Percentiles rank a stretch among this genome's conserved stretches.
Conservation (phyloP, 2,888 invertebrate genomes). For the Aplocera efformata region DNA sequence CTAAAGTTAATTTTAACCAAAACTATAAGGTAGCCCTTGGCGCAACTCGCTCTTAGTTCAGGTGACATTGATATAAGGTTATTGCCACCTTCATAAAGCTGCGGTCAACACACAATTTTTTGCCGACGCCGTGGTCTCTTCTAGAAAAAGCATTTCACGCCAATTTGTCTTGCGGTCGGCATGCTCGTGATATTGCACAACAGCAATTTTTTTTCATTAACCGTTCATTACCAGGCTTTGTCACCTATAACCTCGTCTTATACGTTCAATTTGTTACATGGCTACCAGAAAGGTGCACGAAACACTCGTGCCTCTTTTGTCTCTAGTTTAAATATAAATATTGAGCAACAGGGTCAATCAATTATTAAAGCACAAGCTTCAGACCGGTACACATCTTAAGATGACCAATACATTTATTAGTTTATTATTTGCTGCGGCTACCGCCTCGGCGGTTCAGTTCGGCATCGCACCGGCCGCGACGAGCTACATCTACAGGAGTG, state of each 20-base stretch:
- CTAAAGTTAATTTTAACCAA: no score
- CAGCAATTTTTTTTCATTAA: slow-evolving; percentile 52
- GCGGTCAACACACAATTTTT: slow-evolving; percentile 15
- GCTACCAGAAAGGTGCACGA: slow-evolving; percentile 60
- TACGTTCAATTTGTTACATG: slow-evolving; percentile 73
- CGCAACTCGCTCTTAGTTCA: not conserved
- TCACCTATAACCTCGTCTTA: slow-evolving; percentile 74
- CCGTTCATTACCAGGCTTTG: slow-evolving; percentile 56
- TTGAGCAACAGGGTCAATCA: slow-evolving; percentile 67
- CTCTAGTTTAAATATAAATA: slow-evolving; percentile 71
- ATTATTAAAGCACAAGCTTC: slow-evolving; percentile 63
- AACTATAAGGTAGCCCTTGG: no score
- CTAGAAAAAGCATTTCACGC: slow-evolving; percentile 54
- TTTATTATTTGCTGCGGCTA: slow-evolving; percentile 47
- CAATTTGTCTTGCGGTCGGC: slow-evolving; percentile 49
- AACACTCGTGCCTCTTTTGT: slow-evolving; percentile 67
- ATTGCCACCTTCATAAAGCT: slow-evolving; percentile 2
- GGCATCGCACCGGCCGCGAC: slow-evolving; percentile 69
- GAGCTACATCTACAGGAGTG: slow-evolving; percentile 77
- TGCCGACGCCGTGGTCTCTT: slow-evolving; percentile 31
- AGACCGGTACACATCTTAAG: slow-evolving; percentile 58
- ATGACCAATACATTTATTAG: slow-evolving; percentile 55
- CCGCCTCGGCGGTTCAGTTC: slow-evolving; percentile 59
- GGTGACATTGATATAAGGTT: slow-evolving; percentile 6
- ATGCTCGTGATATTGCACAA: slow-evolving; percentile 52